Conservation (phyloP, 1,140 invertebrate genomes). For the Drosophila willistoni region DNA sequence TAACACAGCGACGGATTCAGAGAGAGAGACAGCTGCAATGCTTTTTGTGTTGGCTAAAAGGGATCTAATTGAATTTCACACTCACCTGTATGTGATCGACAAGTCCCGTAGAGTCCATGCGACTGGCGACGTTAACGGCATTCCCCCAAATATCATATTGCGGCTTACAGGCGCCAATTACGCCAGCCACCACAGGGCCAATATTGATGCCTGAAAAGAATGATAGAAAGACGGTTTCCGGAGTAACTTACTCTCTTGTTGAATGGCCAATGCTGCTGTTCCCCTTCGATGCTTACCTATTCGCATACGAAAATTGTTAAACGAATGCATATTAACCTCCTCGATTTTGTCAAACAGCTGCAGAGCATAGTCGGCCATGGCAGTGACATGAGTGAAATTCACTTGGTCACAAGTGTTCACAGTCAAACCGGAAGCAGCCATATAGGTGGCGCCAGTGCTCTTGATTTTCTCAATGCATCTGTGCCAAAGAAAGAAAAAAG, state of each 20-base stretch:
- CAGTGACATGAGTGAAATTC: slow-evolving; percentile 91
- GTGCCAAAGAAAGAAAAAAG: neutral
- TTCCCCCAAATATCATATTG: slow-evolving; percentile 96
- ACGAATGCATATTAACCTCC: slow-evolving; percentile 97
- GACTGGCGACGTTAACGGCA: slow-evolving; percentile 95
- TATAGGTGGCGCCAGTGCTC: slow-evolving; percentile 97
- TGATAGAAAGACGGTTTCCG: neutral
- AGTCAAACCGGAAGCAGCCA: slow-evolving; percentile 97
- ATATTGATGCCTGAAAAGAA: slow-evolving; percentile 92
- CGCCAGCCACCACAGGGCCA: slow-evolving; percentile 96
- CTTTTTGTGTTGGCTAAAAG: neutral
- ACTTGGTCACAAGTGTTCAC: slow-evolving; percentile 90
- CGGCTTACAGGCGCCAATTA: slow-evolving; percentile 96
- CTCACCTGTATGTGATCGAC: slow-evolving; percentile 92
- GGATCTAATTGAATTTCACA: slow-evolving; percentile 23
- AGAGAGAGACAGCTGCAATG: neutral
- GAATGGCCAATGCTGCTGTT: neutral
- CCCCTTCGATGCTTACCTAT: slow-evolving; percentile 87
- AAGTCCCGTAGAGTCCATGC: slow-evolving; percentile 94
- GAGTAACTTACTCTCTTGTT: neutral
- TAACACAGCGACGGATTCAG: too few relatives aligned
- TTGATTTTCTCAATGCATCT: slow-evolving; percentile 98
- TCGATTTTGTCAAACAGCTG: slow-evolving; percentile 93
- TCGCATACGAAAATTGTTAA: slow-evolving; percentile 97
- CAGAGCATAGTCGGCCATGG: slow-evolving; percentile 96